Evolutionary conservation across 64 coral and sea anemone species (phyloP).

Genomic region (Acropora yongei): DNA sequence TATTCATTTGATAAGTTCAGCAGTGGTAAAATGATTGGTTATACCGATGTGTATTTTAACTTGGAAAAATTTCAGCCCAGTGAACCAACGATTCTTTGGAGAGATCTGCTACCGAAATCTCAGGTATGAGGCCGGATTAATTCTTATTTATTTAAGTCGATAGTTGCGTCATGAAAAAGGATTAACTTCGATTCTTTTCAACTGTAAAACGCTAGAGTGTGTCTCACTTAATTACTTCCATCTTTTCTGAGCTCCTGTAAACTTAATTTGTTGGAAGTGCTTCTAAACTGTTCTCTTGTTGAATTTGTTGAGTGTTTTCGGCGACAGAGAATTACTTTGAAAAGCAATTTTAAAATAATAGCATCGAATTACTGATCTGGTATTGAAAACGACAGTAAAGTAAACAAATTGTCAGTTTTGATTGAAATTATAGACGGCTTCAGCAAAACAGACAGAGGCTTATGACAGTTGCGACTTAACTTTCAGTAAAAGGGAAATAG

Average conservation of each 20-base stretch:
- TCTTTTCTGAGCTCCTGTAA: neutral
- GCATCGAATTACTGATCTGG: neutral
- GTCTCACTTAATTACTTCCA: no score
- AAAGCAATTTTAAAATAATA: neutral
- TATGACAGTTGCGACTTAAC: neutral
- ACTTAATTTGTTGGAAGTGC: neutral
- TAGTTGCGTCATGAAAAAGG: no score
- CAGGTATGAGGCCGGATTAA: constrained; percentile 42
- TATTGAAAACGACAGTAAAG: no score
- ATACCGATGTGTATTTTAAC: constrained; percentile 60
- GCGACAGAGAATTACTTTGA: no score
- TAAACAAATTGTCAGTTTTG: no score
- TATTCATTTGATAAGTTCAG: constrained; percentile 85
- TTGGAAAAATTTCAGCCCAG: constrained; percentile 73
- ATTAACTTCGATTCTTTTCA: no score
- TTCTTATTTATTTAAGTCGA: neutral
- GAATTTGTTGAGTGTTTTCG: neutral
- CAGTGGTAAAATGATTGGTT: constrained; percentile 79
- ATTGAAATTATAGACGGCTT: no score
- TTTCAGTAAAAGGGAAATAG: no score
- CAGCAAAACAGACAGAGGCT: neutral
- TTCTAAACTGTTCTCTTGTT: neutral
- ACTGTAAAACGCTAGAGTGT: no score
- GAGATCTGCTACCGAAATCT: constrained; percentile 69
- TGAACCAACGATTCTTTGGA: constrained; percentile 80